phyloP scores from a whole-genome alignment of 2,113 vertebrate genomes.

The Lophius piscatorius region DNA sequence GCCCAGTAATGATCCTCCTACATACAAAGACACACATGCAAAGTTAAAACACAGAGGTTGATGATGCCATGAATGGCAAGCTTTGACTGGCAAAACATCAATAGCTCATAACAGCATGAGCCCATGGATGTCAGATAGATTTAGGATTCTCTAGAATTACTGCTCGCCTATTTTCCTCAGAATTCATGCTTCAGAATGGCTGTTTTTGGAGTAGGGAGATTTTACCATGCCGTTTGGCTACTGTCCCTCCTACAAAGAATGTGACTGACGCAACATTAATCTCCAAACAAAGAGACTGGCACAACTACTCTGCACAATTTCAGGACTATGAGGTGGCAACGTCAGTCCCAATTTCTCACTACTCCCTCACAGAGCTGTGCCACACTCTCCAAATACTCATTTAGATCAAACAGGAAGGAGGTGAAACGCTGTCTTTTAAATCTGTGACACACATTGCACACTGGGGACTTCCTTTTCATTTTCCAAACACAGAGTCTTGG shows the following conservation, averaged over 20 bases:
- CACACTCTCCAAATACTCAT: conserved; percentile 67
- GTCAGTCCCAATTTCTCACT: conserved; percentile 76
- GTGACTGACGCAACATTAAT: conserved; percentile 77
- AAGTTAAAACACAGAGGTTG: conserved; percentile 66
- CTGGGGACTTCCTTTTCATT: conserved; percentile 60
- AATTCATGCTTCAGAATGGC: conserved; percentile 50
- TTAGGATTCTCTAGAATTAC: conserved; percentile 57
- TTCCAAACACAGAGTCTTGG: conserved; percentile 63
- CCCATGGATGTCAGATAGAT: conserved; percentile 70
- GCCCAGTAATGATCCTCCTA: conserved; percentile 55
- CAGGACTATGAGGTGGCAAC: conserved; percentile 68
- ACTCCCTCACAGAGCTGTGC: conserved; percentile 71
- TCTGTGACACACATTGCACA: conserved; percentile 56
- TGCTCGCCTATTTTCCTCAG: conserved; percentile 51
- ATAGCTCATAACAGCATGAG: conserved; percentile 64
- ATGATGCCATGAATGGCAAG: conserved; percentile 75
- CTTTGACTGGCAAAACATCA: conserved; percentile 72
- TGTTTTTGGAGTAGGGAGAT: conserved; percentile 71
- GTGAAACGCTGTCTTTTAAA: conserved; percentile 63
- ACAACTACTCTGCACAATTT: conserved; percentile 63
- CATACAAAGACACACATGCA: conserved; percentile 39
- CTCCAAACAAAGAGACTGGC: conserved; percentile 71
- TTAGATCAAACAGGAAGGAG: conserved; percentile 73
- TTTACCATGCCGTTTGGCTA: conserved; percentile 66
- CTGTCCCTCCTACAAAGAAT: conserved; percentile 69